A percentile compares a stretch with the other conserved stretches of the same genome.
Conservation (phyloP, 2,797 vertebrate species). For the Nyctalus aviator region DNA sequence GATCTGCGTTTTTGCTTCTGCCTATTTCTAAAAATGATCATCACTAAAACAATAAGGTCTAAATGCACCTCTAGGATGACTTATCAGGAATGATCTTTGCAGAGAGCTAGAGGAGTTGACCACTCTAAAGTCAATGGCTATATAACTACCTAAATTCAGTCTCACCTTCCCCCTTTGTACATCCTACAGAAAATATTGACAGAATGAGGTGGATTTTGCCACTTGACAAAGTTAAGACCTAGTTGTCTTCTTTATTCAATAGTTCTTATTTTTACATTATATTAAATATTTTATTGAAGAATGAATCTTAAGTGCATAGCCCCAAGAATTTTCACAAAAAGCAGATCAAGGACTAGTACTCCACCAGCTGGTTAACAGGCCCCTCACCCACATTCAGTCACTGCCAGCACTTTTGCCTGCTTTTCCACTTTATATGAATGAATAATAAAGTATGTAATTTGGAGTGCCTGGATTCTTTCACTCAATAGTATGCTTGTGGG, state of each 20-base stretch:
- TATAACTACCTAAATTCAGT: not conserved
- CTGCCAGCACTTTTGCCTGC: not conserved
- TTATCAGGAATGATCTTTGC: not conserved
- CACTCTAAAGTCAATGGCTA: not conserved
- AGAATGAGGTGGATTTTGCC: not conserved
- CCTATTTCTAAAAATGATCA: not conserved
- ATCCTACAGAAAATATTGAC: not conserved
- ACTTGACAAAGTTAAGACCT: not conserved
- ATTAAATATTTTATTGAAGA: conserved; percentile 1
- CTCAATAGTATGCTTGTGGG: not conserved
- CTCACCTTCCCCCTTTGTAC: not conserved
- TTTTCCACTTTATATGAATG: not conserved
- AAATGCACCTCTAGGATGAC: not conserved
- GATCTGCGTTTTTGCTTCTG: not conserved
- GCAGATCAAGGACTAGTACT: not conserved
- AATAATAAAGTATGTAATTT: not conserved
- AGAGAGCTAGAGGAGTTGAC: not conserved
- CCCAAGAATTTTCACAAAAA: not conserved
- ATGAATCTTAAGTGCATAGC: not conserved
- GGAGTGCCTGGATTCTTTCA: not conserved
- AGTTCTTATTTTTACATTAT: not conserved
- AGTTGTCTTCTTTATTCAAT: not conserved
- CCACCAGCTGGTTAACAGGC: not conserved
- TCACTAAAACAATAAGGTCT: not conserved
- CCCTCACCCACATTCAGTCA: not conserved